Percentiles rank a stretch among this genome's conserved stretches.
Conservation (phyloP, 2,888 invertebrate genomes). For the Prionchulus punctatus region DNA sequence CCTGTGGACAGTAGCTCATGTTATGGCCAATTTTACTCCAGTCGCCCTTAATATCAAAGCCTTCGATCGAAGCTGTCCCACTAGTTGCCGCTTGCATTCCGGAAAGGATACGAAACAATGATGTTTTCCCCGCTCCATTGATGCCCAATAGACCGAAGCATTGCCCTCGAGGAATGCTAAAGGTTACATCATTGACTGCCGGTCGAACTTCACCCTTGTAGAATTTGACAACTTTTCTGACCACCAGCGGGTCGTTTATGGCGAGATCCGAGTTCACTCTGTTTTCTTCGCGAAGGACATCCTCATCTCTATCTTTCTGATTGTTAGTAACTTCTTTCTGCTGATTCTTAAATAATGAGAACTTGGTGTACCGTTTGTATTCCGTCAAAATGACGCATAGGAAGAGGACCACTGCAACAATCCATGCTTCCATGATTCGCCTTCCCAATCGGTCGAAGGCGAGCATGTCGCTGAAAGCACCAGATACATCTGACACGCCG, state of each 20-base stretch:
- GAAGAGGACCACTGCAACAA: not conserved
- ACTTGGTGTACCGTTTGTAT: no score
- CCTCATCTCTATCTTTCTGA: not conserved
- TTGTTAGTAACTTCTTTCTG: not conserved
- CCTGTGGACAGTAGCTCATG: slow-evolving; percentile 72
- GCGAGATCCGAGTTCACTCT: not conserved
- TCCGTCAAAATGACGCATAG: not conserved
- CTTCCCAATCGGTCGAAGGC: not conserved
- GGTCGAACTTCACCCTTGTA: slow-evolving; percentile 37
- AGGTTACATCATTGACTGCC: slow-evolving; percentile 54
- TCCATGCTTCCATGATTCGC: not conserved
- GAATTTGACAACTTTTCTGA: not conserved
- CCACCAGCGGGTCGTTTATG: not conserved
- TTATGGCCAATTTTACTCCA: slow-evolving; percentile 54
- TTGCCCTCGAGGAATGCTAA: slow-evolving; percentile 62
- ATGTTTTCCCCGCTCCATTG: slow-evolving; percentile 73
- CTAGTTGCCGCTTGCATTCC: slow-evolving; percentile 40
- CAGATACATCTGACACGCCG: not conserved
- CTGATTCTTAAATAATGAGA: no score
- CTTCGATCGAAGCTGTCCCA: slow-evolving; percentile 43
- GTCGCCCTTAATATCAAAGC: slow-evolving; percentile 51
- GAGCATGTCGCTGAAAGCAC: not conserved
- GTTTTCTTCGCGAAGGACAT: not conserved
- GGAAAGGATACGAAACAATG: slow-evolving; percentile 66
- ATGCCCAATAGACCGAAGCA: slow-evolving; percentile 68